Percentiles rank a stretch among this genome's conserved stretches.
phyloP scores from a whole-genome alignment of 2,888 invertebrate genomes.

The Heliconius cydno region DNA sequence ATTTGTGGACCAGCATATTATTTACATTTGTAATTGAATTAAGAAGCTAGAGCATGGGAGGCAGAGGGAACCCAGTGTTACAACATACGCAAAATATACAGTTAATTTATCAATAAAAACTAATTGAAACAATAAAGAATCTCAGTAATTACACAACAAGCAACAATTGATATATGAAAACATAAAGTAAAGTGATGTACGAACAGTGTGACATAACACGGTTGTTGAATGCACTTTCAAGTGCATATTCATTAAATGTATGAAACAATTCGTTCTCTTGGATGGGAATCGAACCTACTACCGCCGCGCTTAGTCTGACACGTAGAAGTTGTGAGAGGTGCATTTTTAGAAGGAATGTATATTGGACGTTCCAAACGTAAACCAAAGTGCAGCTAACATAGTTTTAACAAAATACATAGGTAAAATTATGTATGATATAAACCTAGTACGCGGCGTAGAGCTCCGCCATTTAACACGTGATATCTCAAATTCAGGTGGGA shows the following conservation, averaged over 20 bases:
- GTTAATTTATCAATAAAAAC: background rate
- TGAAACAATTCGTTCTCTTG: no score
- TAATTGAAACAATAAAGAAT: constrained; percentile 14
- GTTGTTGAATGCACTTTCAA: constrained; percentile 11
- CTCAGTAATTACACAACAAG: background rate
- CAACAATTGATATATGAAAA: background rate
- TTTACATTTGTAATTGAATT: background rate
- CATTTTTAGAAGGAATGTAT: no score
- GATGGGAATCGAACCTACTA: no score
- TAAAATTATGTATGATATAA: no score
- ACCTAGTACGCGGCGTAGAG: background rate
- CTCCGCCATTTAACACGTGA: background rate
- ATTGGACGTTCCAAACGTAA: no score
- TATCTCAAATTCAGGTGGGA: background rate
- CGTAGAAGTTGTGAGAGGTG: no score
- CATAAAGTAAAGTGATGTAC: background rate
- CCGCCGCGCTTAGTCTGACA: no score
- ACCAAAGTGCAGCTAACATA: no score
- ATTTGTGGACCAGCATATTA: no score
- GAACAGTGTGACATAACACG: background rate
- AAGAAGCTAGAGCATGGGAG: background rate
- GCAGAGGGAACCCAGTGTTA: no score
- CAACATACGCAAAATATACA: background rate
- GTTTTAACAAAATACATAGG: no score
- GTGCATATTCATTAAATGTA: constrained; percentile 2